Conservation (phyloP, 2,797 vertebrate species). For the Poecilia gillii region DNA sequence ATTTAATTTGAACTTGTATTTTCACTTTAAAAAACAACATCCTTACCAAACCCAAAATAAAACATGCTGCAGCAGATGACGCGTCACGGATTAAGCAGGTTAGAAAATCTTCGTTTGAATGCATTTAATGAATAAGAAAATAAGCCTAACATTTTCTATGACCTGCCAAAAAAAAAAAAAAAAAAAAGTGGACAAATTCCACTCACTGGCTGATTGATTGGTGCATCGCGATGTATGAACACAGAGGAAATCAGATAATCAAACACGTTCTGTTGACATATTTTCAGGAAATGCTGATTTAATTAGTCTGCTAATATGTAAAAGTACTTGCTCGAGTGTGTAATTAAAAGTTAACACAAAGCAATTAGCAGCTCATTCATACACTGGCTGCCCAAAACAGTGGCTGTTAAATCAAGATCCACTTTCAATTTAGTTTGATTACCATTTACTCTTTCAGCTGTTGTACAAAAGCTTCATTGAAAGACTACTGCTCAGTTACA, state of each 20-base stretch:
- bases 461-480: background rate
- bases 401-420: constrained; percentile 35
- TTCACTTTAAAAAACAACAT: background rate
- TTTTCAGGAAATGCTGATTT: constrained; percentile 46
- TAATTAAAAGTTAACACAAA: constrained; percentile 71
- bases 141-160: background rate
- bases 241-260: constrained; percentile 13
- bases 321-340: constrained; percentile 52
- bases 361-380: constrained; percentile 65
- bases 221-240: background rate
- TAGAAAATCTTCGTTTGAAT: background rate
- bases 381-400: constrained; percentile 12
- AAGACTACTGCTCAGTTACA: constrained; percentile 10
- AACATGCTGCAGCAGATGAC: background rate
- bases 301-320: constrained; percentile 62
- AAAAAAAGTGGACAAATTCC: background rate
- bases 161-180: background rate
- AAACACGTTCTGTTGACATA: constrained; percentile 45
- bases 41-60: background rate
- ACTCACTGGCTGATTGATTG: background rate
- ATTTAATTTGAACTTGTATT: background rate
- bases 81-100: background rate
- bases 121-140: background rate
- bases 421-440: constrained; percentile 14
- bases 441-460: constrained; percentile 7